Base-by-base conservation (phyloP, 2,797 vertebrate genomes). In the Enteromius treurensis region DNA sequence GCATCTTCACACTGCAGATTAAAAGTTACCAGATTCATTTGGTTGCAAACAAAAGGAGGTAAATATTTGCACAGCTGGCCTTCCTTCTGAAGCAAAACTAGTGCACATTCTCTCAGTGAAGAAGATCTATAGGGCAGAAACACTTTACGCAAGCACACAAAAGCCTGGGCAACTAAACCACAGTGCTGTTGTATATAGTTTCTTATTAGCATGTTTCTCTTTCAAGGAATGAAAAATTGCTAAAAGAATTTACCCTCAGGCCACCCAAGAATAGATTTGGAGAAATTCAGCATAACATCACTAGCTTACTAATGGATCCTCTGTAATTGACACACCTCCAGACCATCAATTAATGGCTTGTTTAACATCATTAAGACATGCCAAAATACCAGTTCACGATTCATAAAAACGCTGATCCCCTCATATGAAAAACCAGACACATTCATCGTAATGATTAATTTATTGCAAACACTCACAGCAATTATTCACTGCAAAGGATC, bases 61-160 rank as follows among this genome's bases (percentile, higher is more conserved):
- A 92, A 92, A 92, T 91, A 90, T 92, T 93, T 92, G 88, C 89
- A 90, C 92, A 93, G 92, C 91, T 93, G 92, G 84, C 85, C 82
- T 87, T 82, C 89, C 87, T 91, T 91, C 92, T 89, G 34, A 51
- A 71, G 29, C 34, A 62, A 76, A 82, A 21, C 58, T 51, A 40
- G 40, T 40, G 23, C 34, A 70, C 26, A 70, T 58, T 76, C 51
- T 67, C 34, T 62, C 64, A 47, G 47, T 53, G 10, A 26, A 79
- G 32, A 29, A 32, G 2, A 29, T 60, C 37, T 55, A 40, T 37
- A 73, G 68, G 29, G 7, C 19, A 67, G 45, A 49, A 49, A 51
- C 17, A 14, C 23, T 67, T 79, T 37, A 67, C 11, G n/a, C 60
- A 51, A 49, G 26, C 51, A 49, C 19, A 79, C 42, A 49, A 37